A percentile compares a stretch with the other conserved stretches of the same genome.
phyloP scores from a whole-genome alignment of 2,797 vertebrate species.

The Crax fasciolata region DNA sequence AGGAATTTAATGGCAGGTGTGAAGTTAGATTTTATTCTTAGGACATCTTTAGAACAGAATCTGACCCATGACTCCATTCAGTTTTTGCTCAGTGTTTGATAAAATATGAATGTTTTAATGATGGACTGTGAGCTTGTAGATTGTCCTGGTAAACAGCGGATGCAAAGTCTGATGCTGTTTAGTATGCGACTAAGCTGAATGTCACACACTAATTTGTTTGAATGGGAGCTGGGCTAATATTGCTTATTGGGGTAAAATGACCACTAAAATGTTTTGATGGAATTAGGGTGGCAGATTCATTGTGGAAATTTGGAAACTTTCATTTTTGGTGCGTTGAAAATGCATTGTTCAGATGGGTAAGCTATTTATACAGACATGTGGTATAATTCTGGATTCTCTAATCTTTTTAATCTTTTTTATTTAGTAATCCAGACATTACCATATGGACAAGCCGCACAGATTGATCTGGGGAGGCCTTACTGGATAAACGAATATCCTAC shows the following conservation, averaged over 20 bases:
- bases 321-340: constrained; percentile 3
- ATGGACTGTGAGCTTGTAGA: background rate
- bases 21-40: constrained; percentile 22
- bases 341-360: background rate
- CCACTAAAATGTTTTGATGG: constrained; percentile 17
- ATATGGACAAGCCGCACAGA: constrained; percentile 52
- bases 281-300: background rate
- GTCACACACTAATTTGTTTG: background rate
- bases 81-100: background rate
- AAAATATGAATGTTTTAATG: background rate
- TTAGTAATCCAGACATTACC: constrained; percentile 56
- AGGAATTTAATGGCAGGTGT: background rate
- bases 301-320: background rate
- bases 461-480: constrained; percentile 2
- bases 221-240: constrained; percentile 21
- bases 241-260: background rate
- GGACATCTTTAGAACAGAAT: background rate
- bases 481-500: background rate
- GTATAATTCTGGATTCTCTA: constrained; percentile 31
- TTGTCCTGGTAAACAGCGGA: constrained; percentile 25
- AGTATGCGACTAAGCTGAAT: constrained; percentile 22
- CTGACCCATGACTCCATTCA: background rate
- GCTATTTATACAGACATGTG: constrained; percentile 9
- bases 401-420: constrained; percentile 15
- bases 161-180: constrained; percentile 17